Percentiles rank a stretch among this genome's conserved stretches.
Evolutionary conservation across 2,888 invertebrate genomes (phyloP).

Genomic region (Malthinus seriepunctatus): DNA sequence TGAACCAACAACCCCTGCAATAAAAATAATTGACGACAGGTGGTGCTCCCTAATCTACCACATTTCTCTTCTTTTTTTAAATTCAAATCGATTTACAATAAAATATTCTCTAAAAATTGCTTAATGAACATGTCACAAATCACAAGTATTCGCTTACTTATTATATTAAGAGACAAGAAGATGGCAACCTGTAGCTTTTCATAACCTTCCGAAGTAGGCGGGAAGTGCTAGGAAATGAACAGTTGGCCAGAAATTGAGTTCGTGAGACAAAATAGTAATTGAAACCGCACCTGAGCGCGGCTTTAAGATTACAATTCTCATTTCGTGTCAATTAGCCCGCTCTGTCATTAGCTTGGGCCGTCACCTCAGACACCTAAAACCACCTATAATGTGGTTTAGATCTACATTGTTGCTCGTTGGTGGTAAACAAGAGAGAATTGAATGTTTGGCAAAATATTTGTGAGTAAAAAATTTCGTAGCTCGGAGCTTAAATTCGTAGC

Average conservation of each 20-base stretch:
- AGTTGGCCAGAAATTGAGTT: slow-evolving; percentile 51
- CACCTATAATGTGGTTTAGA: slow-evolving; percentile 19
- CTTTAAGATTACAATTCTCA: slow-evolving; percentile 53
- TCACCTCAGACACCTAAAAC: slow-evolving; percentile 41
- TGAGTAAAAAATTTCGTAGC: too few species aligned
- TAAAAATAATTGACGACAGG: slow-evolving; percentile 29
- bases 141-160: too few species aligned
- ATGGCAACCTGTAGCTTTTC: slow-evolving; percentile 30
- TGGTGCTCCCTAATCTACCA: slow-evolving; percentile 17
- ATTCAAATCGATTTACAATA: too few species aligned
- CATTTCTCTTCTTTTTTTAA: background rate
- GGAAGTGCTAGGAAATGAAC: slow-evolving; percentile 44
- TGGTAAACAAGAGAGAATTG: too few species aligned
- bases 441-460: too few species aligned
- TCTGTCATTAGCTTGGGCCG: slow-evolving; percentile 52
- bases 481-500: too few species aligned
- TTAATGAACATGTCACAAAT: too few species aligned
- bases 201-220: slow-evolving; percentile 29
- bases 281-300: slow-evolving; percentile 51
- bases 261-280: slow-evolving; percentile 53
- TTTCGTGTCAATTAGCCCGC: slow-evolving; percentile 54
- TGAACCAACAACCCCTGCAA: slow-evolving; percentile 25
- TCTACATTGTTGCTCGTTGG: slow-evolving; percentile 4
- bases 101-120: too few species aligned
- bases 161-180: background rate